Conservation (phyloP, 2,797 vertebrate genomes). For the Anniella stebbinsi region DNA sequence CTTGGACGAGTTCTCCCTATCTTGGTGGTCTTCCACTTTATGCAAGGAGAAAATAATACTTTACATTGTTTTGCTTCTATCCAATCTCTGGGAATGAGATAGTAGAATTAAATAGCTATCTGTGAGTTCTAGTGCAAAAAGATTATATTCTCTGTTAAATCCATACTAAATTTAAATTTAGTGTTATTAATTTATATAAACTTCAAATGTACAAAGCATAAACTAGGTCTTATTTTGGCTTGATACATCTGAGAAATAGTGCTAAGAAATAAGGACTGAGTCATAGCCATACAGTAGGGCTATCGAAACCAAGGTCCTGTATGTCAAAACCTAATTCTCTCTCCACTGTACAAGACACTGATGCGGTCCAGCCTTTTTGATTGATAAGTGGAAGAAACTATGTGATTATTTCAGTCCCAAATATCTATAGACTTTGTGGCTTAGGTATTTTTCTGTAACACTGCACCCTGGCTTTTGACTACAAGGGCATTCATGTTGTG, state of each 20-base stretch:
- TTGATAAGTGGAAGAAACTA: background rate
- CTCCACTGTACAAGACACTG: no score
- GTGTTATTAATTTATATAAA: background rate
- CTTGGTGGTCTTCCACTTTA: slow-evolving; percentile 28
- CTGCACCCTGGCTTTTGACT: no score
- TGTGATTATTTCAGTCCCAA: background rate
- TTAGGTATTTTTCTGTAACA: background rate
- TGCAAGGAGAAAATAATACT: slow-evolving; percentile 13
- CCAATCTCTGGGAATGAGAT: background rate
- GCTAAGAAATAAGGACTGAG: background rate
- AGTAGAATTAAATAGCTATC: background rate
- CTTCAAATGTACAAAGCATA: background rate
- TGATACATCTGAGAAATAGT: background rate
- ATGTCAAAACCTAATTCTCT: background rate
- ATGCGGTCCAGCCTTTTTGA: background rate
- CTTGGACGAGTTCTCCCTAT: slow-evolving; percentile 15
- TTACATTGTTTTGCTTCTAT: slow-evolving; percentile 14
- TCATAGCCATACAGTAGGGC: background rate
- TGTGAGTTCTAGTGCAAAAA: background rate
- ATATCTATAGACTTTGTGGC: background rate
- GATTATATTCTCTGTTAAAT: background rate
- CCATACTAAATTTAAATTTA: background rate
- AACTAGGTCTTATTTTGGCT: background rate
- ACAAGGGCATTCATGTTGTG: background rate
- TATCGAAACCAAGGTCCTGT: background rate